Conservation (phyloP, 2,888 invertebrate species). For the Cristatella mucedo region DNA sequence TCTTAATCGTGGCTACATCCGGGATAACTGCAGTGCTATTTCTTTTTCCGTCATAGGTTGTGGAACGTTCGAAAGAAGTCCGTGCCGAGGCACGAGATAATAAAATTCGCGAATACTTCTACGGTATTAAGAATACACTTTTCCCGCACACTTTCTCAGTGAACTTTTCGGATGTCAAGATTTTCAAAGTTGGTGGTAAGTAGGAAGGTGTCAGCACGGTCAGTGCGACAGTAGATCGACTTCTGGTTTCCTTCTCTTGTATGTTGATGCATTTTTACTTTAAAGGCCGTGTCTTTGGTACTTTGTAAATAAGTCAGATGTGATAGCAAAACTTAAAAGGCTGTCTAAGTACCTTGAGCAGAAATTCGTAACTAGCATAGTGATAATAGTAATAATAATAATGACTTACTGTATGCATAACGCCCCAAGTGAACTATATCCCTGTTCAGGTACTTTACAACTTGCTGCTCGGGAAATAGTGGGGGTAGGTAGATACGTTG, state of each 20-base stretch:
- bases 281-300: background rate
- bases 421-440: too few species aligned
- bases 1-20: background rate
- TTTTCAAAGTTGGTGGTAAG: constrained; percentile 68
- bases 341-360: too few species aligned
- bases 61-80: constrained; percentile 58
- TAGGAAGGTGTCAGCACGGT: background rate
- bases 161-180: constrained; percentile 69
- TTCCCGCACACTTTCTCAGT: constrained; percentile 90
- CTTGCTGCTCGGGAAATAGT: too few species aligned
- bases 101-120: constrained; percentile 81
- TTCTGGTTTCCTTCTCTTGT: background rate
- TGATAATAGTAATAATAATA: too few species aligned
- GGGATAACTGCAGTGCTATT: background rate
- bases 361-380: too few species aligned
- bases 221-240: background rate
- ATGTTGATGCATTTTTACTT: background rate
- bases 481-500: too few species aligned
- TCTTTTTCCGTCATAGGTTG: constrained; percentile 48
- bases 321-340: too few species aligned
- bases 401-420: too few species aligned
- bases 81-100: constrained; percentile 61
- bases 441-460: too few species aligned
- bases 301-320: too few species aligned
- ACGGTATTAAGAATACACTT: constrained; percentile 60